Evolutionary conservation across 1,140 invertebrate genomes (phyloP).

Genomic region (Diuraphis noxia): DNA sequence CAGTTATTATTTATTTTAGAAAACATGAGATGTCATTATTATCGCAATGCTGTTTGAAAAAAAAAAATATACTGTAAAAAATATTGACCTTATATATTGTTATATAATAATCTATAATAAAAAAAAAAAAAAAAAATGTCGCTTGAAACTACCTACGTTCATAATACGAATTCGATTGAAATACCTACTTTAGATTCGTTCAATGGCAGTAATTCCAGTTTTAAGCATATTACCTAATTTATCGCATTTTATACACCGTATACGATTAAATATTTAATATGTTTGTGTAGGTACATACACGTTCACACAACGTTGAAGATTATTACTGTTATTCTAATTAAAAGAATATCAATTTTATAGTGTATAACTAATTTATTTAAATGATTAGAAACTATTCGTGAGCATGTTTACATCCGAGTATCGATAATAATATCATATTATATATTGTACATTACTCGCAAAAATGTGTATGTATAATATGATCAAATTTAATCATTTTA

Average conservation of each 20-base stretch:
- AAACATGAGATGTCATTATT: conserved; percentile 1
- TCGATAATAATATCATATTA: neutral
- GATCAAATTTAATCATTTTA: neutral
- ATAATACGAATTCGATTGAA: neutral
- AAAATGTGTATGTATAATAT: neutral
- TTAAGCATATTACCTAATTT: neutral
- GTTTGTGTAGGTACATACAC: no score
- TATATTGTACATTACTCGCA: neutral
- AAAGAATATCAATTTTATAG: neutral
- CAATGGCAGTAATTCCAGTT: conserved; percentile 27
- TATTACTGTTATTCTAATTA: neutral
- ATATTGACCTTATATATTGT: conserved; percentile 23
- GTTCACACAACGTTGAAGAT: neutral
- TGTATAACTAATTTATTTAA: neutral
- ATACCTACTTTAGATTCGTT: conserved; percentile 7
- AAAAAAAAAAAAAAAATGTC: conserved; percentile 18
- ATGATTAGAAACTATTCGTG: neutral
- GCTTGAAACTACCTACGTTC: neutral
- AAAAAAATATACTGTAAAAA: neutral
- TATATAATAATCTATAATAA: neutral
- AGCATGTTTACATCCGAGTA: neutral
- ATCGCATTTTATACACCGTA: neutral
- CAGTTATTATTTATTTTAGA: neutral
- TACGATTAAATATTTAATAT: neutral
- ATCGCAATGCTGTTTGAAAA: neutral